Evolutionary conservation across 2,113 vertebrate genomes (phyloP).

Genomic region (Lagopus leucura): DNA sequence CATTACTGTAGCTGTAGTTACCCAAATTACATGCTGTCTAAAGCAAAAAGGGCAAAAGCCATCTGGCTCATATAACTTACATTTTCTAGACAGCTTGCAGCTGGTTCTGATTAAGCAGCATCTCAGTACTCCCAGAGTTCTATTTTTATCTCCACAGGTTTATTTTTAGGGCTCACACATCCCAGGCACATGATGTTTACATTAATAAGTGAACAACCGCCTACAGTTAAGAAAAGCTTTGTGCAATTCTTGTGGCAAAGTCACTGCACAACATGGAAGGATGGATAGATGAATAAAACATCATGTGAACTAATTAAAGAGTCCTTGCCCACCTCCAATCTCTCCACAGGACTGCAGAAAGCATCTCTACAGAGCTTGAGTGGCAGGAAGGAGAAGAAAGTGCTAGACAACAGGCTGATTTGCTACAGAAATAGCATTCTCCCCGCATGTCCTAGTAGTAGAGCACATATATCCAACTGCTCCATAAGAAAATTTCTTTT

Average conservation of each 20-base stretch:
- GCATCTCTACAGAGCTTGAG: neutral
- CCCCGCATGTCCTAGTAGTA: neutral
- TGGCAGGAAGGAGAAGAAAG: neutral
- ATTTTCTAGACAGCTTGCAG: slow-evolving; percentile 87
- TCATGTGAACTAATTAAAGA: neutral
- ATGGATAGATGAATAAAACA: slow-evolving; percentile 23
- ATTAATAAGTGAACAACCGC: slow-evolving; percentile 82
- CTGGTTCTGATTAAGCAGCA: slow-evolving; percentile 86
- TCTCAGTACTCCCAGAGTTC: slow-evolving; percentile 76
- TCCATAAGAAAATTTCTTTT: neutral
- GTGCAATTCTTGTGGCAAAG: slow-evolving; percentile 53
- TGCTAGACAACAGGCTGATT: neutral
- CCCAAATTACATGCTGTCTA: slow-evolving; percentile 82
- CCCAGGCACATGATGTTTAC: slow-evolving; percentile 79
- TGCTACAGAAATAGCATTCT: neutral
- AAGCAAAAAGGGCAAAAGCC: slow-evolving; percentile 86
- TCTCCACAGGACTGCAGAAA: neutral
- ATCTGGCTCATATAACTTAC: slow-evolving; percentile 83
- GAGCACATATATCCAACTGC: neutral
- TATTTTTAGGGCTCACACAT: slow-evolving; percentile 83
- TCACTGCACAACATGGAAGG: neutral
- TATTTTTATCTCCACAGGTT: slow-evolving; percentile 80
- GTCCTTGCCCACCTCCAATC: neutral
- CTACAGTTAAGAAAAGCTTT: slow-evolving; percentile 72
- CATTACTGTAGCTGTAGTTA: slow-evolving; percentile 80